These are phyloP conservation scores for Lithobates sylvaticus DNA, from an alignment of 2,797 vertebrate species.

Conservation along the genomic window DNA sequence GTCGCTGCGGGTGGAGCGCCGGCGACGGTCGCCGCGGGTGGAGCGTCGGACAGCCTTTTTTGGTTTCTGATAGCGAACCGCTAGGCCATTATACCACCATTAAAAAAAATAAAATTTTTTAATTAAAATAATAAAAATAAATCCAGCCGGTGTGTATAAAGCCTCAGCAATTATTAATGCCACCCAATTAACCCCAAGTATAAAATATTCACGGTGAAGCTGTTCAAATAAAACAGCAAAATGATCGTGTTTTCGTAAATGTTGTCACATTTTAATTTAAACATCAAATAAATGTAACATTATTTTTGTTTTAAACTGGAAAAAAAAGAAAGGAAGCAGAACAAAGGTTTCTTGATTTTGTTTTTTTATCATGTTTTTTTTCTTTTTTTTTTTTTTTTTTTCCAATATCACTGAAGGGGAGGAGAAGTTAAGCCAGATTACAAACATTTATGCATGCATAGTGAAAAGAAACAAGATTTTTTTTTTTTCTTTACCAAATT, in stretches of 20 bases:
- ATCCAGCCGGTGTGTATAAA: no score
- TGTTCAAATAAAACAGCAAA: constrained; percentile 89
- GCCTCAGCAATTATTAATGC: no score
- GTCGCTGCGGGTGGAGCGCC: no score
- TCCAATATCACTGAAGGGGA: constrained; percentile 78
- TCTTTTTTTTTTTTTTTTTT: constrained; percentile 57
- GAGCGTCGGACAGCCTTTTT: no score
- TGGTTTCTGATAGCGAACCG: no score
- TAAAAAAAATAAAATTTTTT: no score
- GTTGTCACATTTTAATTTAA: constrained; percentile 95
- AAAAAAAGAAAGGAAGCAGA: constrained; percentile 74
- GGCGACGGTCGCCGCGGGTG: no score
- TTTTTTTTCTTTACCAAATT: constrained; percentile 76
- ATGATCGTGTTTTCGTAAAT: constrained; percentile 88
- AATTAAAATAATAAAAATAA: no score
- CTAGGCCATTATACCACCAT: no score
- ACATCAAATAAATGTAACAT: constrained; percentile 92
- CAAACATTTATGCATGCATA: constrained; percentile 90
- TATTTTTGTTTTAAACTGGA: constrained; percentile 71
- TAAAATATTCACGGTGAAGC: constrained; percentile 29
- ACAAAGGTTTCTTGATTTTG: constrained; percentile 74
- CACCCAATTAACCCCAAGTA: background rate
- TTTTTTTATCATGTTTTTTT: background rate
- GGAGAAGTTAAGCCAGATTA: constrained; percentile 81
- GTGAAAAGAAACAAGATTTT: constrained; percentile 73